Conservation (phyloP, 2,797 vertebrate species). For the Dallia pectoralis region DNA sequence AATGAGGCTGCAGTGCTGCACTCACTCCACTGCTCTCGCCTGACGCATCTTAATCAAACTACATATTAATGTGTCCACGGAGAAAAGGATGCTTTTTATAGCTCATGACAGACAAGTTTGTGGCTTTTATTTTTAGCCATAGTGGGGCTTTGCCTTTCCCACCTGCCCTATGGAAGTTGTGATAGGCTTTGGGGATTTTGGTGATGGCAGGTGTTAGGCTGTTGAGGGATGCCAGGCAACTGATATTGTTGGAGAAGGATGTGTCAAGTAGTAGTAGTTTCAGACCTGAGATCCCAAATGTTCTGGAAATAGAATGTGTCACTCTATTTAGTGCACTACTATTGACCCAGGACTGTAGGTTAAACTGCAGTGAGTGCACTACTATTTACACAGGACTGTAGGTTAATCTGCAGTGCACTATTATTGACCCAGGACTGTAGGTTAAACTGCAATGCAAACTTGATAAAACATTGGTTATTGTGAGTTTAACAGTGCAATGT, state of each 20-base stretch:
- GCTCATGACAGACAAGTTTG: neutral
- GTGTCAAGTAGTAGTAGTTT: neutral
- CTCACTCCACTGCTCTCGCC: neutral
- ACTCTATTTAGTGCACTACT: constrained; percentile 1
- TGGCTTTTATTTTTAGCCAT: constrained; percentile 6
- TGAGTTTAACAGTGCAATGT: neutral
- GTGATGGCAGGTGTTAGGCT: neutral
- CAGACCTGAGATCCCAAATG: constrained; percentile 30
- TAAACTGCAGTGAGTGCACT: too few relatives aligned
- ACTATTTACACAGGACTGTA: too few relatives aligned
- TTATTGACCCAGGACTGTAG: neutral
- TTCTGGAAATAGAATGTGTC: neutral
- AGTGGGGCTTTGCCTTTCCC: constrained; percentile 19
- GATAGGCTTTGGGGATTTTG: constrained; percentile 3
- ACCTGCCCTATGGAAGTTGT: constrained; percentile 31
- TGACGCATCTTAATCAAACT: neutral
- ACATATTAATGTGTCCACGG: neutral
- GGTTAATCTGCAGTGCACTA: too few relatives aligned
- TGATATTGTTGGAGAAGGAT: constrained; percentile 14
- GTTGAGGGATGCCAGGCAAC: neutral
- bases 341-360: neutral
- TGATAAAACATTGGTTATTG: too few relatives aligned
- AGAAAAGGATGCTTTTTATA: neutral
- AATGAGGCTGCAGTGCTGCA: neutral
- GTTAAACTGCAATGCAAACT: neutral